Evolutionary conservation across 1,140 invertebrate species (phyloP), one percentile per base, ranked within the genome.

Genomic region (Zaprionus kolodkinae): DNA sequence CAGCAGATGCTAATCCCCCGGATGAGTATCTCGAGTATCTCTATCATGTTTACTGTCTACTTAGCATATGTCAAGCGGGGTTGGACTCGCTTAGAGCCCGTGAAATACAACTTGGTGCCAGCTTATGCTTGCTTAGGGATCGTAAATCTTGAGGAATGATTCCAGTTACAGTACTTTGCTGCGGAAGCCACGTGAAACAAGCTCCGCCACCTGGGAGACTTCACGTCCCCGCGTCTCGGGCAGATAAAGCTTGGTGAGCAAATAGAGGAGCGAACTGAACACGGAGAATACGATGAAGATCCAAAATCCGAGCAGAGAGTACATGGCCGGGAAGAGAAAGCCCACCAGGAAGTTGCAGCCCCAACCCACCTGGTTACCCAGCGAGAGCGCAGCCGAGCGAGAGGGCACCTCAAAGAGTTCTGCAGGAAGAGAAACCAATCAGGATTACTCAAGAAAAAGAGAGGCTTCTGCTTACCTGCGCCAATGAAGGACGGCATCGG

Each of bases 351-450:
- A 93, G 97, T 98, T 45, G 95, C 96, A 21, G 94, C 94, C 97
- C 97, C 98, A 93, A 98, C 76, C 78, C 27, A 71, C 52, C 15
- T 78, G 75, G 43, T 98, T 63, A 95, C 95, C 79, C 97, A 94
- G 63, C 96, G 97, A 95, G 95, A 98, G 97, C 10, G 96, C 97
- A 38, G 95, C 94, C 0, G 97, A 95, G 56, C 97, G 94, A 0
- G 97, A 96, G 4, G 95, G 95, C 59, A 98, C 96, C 75, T 97
- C 95, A 88, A 98, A 98, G 48, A 99, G 93, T 93, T 99, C 98
- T 91, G 93, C 3, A 72, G 65, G 0, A 9, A 33, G 48, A 36
- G 68, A 60, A 6, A 21, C 4, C 27, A 30, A 13, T 35, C 15
- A n/a, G 6, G 33, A 38, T 27, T 0, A 40, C 17, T 10, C 6